phyloP scores from a whole-genome alignment of 1,140 invertebrate genomes.

The Formica selysi region DNA sequence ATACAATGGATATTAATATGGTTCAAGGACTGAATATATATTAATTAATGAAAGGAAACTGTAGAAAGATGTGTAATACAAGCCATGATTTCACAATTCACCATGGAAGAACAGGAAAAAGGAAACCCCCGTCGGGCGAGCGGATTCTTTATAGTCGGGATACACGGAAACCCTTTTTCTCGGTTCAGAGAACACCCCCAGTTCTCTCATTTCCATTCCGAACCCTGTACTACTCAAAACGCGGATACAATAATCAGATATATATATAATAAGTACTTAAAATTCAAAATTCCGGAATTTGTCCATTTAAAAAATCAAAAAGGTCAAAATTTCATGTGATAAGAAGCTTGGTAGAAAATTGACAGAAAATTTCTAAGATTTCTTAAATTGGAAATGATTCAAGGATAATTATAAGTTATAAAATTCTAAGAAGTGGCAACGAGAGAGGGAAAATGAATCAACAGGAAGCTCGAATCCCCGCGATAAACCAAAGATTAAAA shows the following conservation, averaged over 20 bases:
- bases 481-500: not conserved
- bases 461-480: not conserved
- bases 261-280: not conserved
- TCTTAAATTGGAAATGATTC: not conserved
- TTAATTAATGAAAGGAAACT: conserved; percentile 58
- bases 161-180: conserved; percentile 62
- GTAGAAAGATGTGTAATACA: not conserved
- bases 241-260: not conserved
- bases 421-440: not conserved
- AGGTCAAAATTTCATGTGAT: not conserved
- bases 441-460: not conserved
- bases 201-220: not conserved
- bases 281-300: not conserved
- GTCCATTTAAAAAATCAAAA: not conserved
- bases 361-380: not conserved
- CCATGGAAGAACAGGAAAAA: conserved; percentile 60
- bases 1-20: conserved; percentile 33
- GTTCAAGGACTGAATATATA: conserved; percentile 29
- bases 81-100: conserved; percentile 44
- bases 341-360: not conserved
- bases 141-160: conserved; percentile 36
- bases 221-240: not conserved
- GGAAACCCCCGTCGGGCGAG: conserved; percentile 40
- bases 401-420: not conserved
- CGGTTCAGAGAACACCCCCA: conserved; percentile 41